Conservation (phyloP, 1,140 invertebrate species). For the Pararge aegeria region DNA sequence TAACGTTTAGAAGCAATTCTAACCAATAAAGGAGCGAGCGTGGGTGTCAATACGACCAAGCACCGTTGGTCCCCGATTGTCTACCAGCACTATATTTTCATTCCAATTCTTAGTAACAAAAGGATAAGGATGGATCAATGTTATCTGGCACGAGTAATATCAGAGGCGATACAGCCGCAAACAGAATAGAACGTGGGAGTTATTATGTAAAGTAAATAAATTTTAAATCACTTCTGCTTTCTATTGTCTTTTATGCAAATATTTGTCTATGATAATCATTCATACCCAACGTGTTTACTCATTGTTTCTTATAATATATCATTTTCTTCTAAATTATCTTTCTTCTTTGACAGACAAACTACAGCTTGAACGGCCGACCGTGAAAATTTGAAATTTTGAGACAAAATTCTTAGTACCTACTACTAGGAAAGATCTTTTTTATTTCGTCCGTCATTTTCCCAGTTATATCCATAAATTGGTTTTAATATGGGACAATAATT, state of each 20-base stretch:
- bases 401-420: too few relatives aligned
- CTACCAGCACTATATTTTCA: neutral
- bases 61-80: constrained; percentile 35
- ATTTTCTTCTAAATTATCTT: too few relatives aligned
- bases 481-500: too few relatives aligned
- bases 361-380: too few relatives aligned
- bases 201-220: constrained; percentile 46
- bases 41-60: constrained; percentile 58
- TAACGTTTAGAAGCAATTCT: constrained; percentile 73
- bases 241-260: constrained; percentile 6
- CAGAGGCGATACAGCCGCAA: constrained; percentile 45
- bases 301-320: constrained; percentile 20
- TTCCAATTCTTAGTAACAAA: constrained; percentile 17
- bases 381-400: too few relatives aligned
- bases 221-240: constrained; percentile 7
- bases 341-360: too few relatives aligned
- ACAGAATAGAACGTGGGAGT: constrained; percentile 50
- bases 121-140: constrained; percentile 29
- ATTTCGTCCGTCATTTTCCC: too few relatives aligned
- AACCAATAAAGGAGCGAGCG: constrained; percentile 67
- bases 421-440: too few relatives aligned
- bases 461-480: too few relatives aligned
- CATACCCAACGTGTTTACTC: neutral
- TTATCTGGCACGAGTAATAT: constrained; percentile 38
- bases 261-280: neutral